Conservation (phyloP, 2,888 invertebrate species). For the Parasteatoda lunata region DNA sequence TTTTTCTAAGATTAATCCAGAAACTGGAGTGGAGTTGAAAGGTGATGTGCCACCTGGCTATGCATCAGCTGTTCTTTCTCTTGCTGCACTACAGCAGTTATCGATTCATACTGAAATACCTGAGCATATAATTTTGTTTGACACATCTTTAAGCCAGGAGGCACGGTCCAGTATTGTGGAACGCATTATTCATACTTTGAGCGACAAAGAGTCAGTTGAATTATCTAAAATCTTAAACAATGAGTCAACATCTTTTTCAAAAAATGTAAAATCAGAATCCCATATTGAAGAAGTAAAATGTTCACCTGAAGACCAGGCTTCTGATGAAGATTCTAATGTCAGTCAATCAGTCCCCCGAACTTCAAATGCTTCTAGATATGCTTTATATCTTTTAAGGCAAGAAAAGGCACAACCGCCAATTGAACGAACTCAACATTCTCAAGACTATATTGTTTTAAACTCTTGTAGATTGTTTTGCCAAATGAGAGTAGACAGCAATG, state of each 20-base stretch:
- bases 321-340: slow-evolving; percentile 1
- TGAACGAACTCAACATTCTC: slow-evolving; percentile 56
- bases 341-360: neutral
- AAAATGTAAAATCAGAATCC: slow-evolving; percentile 15
- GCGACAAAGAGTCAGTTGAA: slow-evolving; percentile 48
- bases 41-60: slow-evolving; percentile 54
- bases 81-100: slow-evolving; percentile 19
- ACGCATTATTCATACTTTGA: slow-evolving; percentile 44
- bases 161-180: slow-evolving; percentile 38
- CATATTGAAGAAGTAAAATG: neutral
- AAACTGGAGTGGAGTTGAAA: slow-evolving; percentile 27
- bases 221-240: slow-evolving; percentile 28
- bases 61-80: slow-evolving; percentile 44
- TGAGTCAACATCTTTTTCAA: neutral
- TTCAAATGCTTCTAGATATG: slow-evolving; percentile 66
- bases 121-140: slow-evolving; percentile 60
- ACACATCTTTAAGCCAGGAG: slow-evolving; percentile 41
- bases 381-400: slow-evolving; percentile 61
- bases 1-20: slow-evolving; percentile 1
- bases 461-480: slow-evolving; percentile 61
- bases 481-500: neutral
- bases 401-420: slow-evolving; percentile 38
- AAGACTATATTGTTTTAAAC: slow-evolving; percentile 68
- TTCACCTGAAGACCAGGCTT: neutral
- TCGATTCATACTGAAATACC: slow-evolving; percentile 43